Conservation (phyloP, 2,113 vertebrate genomes). For the Eudyptes chrysolophus region DNA sequence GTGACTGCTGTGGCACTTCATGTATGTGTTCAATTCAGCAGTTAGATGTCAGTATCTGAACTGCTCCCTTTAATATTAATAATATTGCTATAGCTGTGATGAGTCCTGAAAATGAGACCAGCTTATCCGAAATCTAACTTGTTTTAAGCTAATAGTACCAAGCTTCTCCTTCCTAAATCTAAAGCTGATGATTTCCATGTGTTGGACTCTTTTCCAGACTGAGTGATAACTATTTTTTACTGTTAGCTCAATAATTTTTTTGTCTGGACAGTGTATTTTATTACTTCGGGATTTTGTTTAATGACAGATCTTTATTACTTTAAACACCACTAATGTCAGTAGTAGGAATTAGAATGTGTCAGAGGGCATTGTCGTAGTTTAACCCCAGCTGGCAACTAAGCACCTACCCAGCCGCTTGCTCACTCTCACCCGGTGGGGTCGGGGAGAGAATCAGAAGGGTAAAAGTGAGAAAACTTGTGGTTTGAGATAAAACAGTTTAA, state of each 20-base stretch:
- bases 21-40: not conserved
- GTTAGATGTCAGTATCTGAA: not conserved
- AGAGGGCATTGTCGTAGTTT: not conserved
- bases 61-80: not conserved
- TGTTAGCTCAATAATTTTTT: not conserved
- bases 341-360: not conserved
- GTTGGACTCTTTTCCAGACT: not conserved
- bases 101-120: not conserved
- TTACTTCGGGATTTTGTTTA: not conserved
- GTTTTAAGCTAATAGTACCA: not conserved
- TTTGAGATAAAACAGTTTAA: not conserved
- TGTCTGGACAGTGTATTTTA: not conserved
- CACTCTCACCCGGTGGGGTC: not conserved
- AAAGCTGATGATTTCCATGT: not conserved
- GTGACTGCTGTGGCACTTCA: not conserved
- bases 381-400: not conserved
- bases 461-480: not conserved
- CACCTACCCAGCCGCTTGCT: not conserved
- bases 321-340: not conserved
- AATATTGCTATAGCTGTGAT: not conserved
- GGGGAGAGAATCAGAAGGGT: not conserved
- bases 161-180: not conserved
- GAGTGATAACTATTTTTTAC: not conserved
- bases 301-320: not conserved
- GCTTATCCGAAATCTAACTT: not conserved